Evolutionary conservation across 2,113 vertebrate species (phyloP).

Genomic region (Tyto alba): DNA sequence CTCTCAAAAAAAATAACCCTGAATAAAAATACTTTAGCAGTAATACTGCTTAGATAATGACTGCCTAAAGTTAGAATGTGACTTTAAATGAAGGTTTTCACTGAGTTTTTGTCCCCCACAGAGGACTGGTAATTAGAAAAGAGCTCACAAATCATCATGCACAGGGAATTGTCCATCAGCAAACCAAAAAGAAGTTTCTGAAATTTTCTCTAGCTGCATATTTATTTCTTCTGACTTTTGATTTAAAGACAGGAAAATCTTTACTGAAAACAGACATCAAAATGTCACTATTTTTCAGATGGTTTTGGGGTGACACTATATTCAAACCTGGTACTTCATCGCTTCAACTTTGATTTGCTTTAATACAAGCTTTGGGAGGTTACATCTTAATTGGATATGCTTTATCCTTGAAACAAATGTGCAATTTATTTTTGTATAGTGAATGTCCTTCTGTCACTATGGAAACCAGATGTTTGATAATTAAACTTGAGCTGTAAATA

Average conservation of each 20-base stretch:
- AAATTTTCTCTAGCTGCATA: background rate
- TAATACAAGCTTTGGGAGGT: background rate
- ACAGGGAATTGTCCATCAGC: background rate
- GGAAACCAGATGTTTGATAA: slow-evolving; percentile 54
- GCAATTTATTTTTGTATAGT: slow-evolving; percentile 18
- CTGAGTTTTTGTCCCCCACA: background rate
- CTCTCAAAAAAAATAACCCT: background rate
- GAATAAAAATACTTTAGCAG: background rate
- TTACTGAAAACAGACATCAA: background rate
- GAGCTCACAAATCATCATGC: background rate
- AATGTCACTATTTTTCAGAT: background rate
- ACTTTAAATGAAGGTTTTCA: background rate
- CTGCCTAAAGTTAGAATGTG: background rate
- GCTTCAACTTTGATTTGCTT: background rate
- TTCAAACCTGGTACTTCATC: background rate
- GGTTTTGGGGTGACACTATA: background rate
- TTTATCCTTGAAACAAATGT: background rate
- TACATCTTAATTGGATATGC: background rate
- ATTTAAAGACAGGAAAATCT: background rate
- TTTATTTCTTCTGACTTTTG: background rate
- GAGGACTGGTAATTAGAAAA: background rate
- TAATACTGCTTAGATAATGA: background rate
- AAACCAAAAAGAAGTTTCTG: background rate
- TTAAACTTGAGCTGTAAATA: background rate
- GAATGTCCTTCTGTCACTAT: slow-evolving; percentile 5